These are phyloP conservation scores for Oncorhynchus gorbuscha DNA, from an alignment of 2,113 vertebrate species.

Conservation along the genomic window DNA sequence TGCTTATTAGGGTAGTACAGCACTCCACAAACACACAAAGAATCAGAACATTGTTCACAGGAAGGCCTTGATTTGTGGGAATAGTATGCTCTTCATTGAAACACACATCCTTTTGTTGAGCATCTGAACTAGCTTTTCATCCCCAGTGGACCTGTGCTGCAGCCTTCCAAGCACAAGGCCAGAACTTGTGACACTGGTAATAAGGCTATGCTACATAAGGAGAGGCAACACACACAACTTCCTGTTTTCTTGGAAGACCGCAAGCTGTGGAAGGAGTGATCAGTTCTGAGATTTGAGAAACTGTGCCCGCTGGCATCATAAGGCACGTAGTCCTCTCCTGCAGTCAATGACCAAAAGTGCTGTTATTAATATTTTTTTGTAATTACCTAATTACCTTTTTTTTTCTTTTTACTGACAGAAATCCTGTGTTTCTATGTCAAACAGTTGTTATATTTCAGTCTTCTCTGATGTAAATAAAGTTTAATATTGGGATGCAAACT, in stretches of 20 bases:
- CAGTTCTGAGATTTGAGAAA: not conserved
- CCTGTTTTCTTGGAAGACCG: not conserved
- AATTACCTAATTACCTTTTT: too few species aligned
- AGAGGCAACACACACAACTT: constrained; percentile 9
- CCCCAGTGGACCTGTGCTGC: not conserved
- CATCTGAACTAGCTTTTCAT: constrained; percentile 24
- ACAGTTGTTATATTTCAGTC: too few species aligned
- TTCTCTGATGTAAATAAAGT: too few species aligned
- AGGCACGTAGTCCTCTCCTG: too few species aligned
- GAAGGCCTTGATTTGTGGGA: constrained; percentile 29
- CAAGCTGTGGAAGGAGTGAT: not conserved
- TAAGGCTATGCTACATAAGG: constrained; percentile 15
- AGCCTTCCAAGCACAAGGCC: constrained; percentile 26
- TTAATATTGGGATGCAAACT: too few species aligned
- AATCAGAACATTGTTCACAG: constrained; percentile 13
- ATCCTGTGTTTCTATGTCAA: too few species aligned
- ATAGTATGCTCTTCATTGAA: constrained; percentile 41
- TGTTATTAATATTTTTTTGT: too few species aligned
- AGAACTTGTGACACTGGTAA: constrained; percentile 38
- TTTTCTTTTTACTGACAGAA: too few species aligned
- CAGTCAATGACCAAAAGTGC: too few species aligned
- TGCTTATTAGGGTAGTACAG: constrained; percentile 1
- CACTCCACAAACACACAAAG: not conserved
- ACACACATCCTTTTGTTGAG: constrained; percentile 38
- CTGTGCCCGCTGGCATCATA: not conserved